These are phyloP conservation scores for Prosopocoilus inquinatus DNA, from an alignment of 2,888 invertebrate genomes.

Conservation along the genomic window DNA sequence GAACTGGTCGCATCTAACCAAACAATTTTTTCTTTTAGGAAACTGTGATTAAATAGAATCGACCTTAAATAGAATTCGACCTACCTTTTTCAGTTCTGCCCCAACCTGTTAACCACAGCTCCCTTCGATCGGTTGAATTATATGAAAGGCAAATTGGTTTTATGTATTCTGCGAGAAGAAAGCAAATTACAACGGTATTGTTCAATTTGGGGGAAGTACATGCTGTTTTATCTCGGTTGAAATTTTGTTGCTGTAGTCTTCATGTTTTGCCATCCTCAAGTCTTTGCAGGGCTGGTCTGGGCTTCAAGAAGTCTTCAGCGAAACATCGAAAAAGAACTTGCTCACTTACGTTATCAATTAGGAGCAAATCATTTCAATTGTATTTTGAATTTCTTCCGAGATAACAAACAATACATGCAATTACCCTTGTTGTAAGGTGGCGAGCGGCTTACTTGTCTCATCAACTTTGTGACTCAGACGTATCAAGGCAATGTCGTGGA, in stretches of 20 bases:
- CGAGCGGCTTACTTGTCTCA: constrained; percentile 46
- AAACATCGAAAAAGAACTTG: too few relatives aligned
- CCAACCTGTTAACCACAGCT: constrained; percentile 54
- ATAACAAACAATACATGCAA: too few relatives aligned
- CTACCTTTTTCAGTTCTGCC: constrained; percentile 50
- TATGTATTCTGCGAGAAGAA: constrained; percentile 38
- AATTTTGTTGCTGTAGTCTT: too few relatives aligned
- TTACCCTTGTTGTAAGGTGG: background rate
- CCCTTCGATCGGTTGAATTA: constrained; percentile 13
- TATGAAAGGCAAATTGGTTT: constrained; percentile 43
- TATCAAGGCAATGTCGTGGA: constrained; percentile 54
- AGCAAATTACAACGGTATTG: too few relatives aligned
- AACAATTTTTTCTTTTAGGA: background rate
- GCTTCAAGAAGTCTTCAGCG: too few relatives aligned
- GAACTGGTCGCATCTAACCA: constrained; percentile 24
- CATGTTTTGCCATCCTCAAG: too few relatives aligned
- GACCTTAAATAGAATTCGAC: background rate
- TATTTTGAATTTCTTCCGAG: too few relatives aligned
- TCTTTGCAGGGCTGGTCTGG: too few relatives aligned
- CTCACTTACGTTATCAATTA: too few relatives aligned
- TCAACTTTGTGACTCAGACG: constrained; percentile 46
- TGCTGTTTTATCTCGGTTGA: too few relatives aligned
- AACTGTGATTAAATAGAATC: background rate
- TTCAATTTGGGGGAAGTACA: too few relatives aligned
- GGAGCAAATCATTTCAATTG: too few relatives aligned